These are phyloP conservation scores for Manis crassicaudata DNA, from an alignment of 2,797 vertebrate species.

Conservation along the genomic window DNA sequence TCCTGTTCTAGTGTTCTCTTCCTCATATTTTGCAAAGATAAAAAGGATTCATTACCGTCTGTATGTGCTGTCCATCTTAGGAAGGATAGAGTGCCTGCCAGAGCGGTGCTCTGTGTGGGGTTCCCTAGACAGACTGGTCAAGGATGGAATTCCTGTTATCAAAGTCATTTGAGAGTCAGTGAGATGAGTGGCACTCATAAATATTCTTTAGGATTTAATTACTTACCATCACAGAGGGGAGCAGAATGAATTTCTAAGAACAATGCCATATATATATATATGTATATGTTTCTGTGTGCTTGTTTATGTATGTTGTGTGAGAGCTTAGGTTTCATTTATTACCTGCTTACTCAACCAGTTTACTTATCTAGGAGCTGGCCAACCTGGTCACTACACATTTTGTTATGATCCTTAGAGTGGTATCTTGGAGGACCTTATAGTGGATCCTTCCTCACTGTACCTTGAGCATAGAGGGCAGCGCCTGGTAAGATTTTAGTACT, in stretches of 20 bases:
- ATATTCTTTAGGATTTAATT: background rate
- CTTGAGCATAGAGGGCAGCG: background rate
- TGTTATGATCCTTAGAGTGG: background rate
- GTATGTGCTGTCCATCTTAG: background rate
- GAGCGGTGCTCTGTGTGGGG: rapidly evolving
- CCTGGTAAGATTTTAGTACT: background rate
- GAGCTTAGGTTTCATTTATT: background rate
- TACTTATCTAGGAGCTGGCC: background rate
- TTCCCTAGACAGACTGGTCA: background rate
- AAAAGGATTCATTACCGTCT: background rate
- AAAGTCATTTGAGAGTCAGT: background rate
- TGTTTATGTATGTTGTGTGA: background rate
- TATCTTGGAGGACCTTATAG: no score
- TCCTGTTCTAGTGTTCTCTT: background rate
- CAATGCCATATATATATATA: background rate
- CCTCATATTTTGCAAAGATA: conserved; percentile 6
- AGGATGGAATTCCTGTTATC: background rate
- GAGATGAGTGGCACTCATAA: background rate
- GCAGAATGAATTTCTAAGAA: background rate
- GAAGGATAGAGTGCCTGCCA: background rate
- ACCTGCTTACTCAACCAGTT: background rate
- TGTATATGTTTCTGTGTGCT: background rate
- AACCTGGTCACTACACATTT: background rate
- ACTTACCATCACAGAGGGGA: background rate
- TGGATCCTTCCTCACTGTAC: background rate